phyloP scores from a whole-genome alignment of 2,888 invertebrate genomes.

The Alloscopus bannaensis region DNA sequence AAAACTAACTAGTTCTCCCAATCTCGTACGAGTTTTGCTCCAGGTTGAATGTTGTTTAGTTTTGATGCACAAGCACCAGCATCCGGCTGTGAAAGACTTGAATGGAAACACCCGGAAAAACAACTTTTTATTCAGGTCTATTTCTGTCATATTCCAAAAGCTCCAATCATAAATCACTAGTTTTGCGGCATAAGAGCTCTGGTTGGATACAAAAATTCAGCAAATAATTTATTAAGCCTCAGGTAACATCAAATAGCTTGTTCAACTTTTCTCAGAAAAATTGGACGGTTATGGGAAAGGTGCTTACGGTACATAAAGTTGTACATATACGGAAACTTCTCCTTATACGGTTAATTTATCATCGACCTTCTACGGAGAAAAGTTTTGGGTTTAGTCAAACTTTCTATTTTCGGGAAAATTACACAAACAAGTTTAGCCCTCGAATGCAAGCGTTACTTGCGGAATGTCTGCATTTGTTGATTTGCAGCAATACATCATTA shows the following conservation, averaged over 20 bases:
- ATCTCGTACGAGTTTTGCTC: background rate
- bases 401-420: slow-evolving; percentile 32
- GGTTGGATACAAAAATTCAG: background rate
- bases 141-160: slow-evolving; percentile 6
- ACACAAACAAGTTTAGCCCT: too few relatives aligned
- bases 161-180: slow-evolving; percentile 31
- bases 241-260: slow-evolving; percentile 29
- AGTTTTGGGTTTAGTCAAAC: background rate
- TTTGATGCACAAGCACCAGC: too few relatives aligned
- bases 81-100: too few relatives aligned
- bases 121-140: background rate
- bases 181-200: background rate
- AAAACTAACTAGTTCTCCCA: too few relatives aligned
- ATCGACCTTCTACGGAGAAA: too few relatives aligned
- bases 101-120: too few relatives aligned
- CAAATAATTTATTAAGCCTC: slow-evolving; percentile 40
- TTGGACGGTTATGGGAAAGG: background rate
- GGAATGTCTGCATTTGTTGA: background rate
- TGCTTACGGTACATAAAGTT: too few relatives aligned
- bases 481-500: background rate
- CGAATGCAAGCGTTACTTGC: background rate
- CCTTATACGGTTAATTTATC: too few relatives aligned
- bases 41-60: background rate
- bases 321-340: too few relatives aligned
- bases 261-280: background rate